These are phyloP conservation scores for Drosophila anceps DNA, from an alignment of 2,888 invertebrate species.

Conservation along the genomic window DNA sequence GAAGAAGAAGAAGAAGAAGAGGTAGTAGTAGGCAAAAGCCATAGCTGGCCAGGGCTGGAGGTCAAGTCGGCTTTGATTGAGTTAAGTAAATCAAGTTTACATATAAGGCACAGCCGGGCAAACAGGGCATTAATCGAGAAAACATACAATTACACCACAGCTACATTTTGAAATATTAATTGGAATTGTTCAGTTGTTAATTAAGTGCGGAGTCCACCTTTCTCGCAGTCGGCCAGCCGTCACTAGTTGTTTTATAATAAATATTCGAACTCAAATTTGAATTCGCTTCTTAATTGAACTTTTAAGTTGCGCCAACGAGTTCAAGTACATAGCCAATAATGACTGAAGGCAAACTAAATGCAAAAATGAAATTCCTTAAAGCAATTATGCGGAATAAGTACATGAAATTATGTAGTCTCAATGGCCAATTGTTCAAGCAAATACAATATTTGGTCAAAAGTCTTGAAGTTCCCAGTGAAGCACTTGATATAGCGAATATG, in stretches of 20 bases:
- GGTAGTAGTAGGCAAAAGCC: constrained; percentile 40
- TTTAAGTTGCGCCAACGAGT: constrained; percentile 49
- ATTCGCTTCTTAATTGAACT: constrained; percentile 58
- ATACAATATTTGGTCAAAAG: constrained; percentile 13
- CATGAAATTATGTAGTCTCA: constrained; percentile 10
- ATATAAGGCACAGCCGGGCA: constrained; percentile 29
- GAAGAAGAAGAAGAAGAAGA: constrained; percentile 21
- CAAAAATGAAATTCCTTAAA: constrained; percentile 49
- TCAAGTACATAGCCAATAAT: constrained; percentile 65
- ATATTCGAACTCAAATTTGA: neutral
- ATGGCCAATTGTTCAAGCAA: constrained; percentile 40
- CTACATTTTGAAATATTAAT: constrained; percentile 30
- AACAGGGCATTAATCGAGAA: constrained; percentile 28
- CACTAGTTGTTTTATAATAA: constrained; percentile 42
- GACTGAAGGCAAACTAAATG: constrained; percentile 63
- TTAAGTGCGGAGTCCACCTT: constrained; percentile 46
- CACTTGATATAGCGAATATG: constrained; percentile 25
- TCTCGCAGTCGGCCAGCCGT: constrained; percentile 17
- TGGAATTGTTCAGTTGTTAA: constrained; percentile 55
- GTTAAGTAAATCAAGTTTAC: constrained; percentile 74
- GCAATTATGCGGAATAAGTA: constrained; percentile 38
- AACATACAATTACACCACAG: constrained; percentile 30
- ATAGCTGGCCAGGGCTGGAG: constrained; percentile 64
- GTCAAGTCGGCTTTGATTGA: constrained; percentile 62
- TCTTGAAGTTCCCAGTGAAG: constrained; percentile 10